These are phyloP conservation scores for Junonia oenone DNA, from an alignment of 2,888 invertebrate species.

Conservation along the genomic window DNA sequence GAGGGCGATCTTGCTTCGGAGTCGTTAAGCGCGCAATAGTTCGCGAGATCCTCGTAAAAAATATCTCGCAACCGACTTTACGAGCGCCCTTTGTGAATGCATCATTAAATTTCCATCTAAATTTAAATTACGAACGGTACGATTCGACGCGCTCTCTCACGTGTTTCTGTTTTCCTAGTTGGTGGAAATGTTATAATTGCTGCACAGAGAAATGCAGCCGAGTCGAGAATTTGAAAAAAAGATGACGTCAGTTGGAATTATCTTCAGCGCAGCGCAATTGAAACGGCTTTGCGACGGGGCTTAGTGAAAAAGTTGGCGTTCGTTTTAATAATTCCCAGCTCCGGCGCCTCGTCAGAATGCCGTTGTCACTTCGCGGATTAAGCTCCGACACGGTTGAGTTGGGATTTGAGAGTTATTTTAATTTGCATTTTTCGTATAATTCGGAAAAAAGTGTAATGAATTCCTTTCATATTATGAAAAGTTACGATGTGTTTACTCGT, in stretches of 20 bases:
- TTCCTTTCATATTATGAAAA: slow-evolving; percentile 41
- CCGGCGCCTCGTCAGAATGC: slow-evolving; percentile 80
- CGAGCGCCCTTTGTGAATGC: slow-evolving; percentile 79
- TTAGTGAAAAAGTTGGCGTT: slow-evolving; percentile 80
- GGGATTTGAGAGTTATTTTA: slow-evolving; percentile 77
- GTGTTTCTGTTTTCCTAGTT: slow-evolving; percentile 78
- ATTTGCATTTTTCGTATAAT: slow-evolving; percentile 72
- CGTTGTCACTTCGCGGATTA: slow-evolving; percentile 80
- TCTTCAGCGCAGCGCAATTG: slow-evolving; percentile 80
- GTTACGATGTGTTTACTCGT: slow-evolving; percentile 47
- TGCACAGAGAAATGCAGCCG: slow-evolving; percentile 73
- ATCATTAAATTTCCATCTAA: slow-evolving; percentile 80
- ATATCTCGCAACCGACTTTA: slow-evolving; percentile 79
- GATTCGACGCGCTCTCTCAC: slow-evolving; percentile 72
- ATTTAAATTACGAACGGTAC: slow-evolving; percentile 76
- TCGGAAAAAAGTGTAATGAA: slow-evolving; percentile 50
- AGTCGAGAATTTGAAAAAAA: slow-evolving; percentile 77
- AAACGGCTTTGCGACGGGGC: slow-evolving; percentile 79
- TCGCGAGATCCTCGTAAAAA: slow-evolving; percentile 80
- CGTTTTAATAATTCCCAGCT: slow-evolving; percentile 80
- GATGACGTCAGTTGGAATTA: slow-evolving; percentile 79
- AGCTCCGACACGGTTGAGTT: slow-evolving; percentile 78
- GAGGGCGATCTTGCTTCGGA: slow-evolving; percentile 78
- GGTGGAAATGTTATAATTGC: slow-evolving; percentile 79
- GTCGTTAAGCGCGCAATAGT: slow-evolving; percentile 81